Evolutionary conservation across 1,140 invertebrate genomes (phyloP).

Genomic region (Drosophila saltans): DNA sequence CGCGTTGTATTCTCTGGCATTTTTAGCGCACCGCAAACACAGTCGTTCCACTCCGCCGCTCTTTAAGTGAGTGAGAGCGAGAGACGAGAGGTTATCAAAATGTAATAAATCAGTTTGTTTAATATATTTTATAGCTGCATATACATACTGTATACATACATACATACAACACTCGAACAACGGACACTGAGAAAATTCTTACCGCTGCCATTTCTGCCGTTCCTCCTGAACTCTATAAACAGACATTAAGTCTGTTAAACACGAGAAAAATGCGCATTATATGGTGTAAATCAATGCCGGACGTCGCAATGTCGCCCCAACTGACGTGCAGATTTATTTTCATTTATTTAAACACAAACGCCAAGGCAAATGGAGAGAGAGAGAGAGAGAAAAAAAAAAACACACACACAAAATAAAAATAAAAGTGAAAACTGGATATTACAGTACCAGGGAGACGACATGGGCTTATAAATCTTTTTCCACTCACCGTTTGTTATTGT

Average conservation of each 20-base stretch:
- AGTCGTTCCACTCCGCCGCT: conserved; percentile 49
- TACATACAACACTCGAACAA: conserved; percentile 49
- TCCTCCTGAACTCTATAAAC: conserved; percentile 47
- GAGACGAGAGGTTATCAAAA: conserved; percentile 70
- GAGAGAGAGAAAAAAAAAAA: not conserved
- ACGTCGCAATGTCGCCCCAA: conserved; percentile 35
- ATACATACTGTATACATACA: not conserved
- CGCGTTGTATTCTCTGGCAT: conserved; percentile 50
- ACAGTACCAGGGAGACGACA: conserved; percentile 31
- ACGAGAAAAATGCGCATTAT: conserved; percentile 71
- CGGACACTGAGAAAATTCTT: conserved; percentile 31
- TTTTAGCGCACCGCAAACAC: conserved; percentile 57
- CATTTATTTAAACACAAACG: conserved; percentile 49
- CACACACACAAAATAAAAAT: conserved; percentile 32
- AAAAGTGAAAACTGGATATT: conserved; percentile 76
- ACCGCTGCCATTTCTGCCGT: conserved; percentile 15
- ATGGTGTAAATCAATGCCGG: conserved; percentile 69
- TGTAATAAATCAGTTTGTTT: conserved; percentile 77
- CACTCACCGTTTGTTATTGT: conserved; percentile 34
- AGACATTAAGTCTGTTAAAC: conserved; percentile 80
- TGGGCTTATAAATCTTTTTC: conserved; percentile 55
- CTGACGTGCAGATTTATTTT: conserved; percentile 67
- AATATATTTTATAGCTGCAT: conserved; percentile 63
- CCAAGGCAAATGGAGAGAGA: conserved; percentile 27
- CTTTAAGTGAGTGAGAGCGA: conserved; percentile 22